Percentiles rank a stretch among this genome's conserved stretches.
Conservation (phyloP, 1,140 invertebrate species). For the Piezodorus guildinii region DNA sequence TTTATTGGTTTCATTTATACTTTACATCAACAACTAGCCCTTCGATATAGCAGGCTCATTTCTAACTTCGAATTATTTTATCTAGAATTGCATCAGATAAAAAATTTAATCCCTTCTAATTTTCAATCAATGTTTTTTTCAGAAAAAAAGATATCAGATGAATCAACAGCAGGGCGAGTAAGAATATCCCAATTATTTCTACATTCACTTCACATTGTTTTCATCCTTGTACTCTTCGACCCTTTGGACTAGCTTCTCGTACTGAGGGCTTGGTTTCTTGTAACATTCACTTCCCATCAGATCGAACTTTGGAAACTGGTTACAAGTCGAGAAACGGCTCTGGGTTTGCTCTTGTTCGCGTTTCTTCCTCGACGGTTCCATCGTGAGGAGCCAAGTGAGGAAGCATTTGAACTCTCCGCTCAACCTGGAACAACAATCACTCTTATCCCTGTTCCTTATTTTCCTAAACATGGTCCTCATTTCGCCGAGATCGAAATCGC, state of each 20-base stretch:
- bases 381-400: neutral
- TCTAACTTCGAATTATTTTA: no score
- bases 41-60: no score
- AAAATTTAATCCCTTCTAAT: no score
- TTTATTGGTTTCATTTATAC: no score
- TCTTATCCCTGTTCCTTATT: neutral
- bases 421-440: neutral
- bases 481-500: neutral
- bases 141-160: no score
- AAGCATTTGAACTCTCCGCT: neutral
- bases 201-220: no score
- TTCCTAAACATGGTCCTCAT: neutral
- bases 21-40: no score
- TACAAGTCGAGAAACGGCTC: no score
- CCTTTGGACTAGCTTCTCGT: neutral
- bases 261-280: neutral
- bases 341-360: neutral
- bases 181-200: no score
- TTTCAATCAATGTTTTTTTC: no score
- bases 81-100: no score
- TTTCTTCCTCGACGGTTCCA: neutral
- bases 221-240: neutral
- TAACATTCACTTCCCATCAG: neutral
- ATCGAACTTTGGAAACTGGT: neutral
- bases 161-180: no score